These are phyloP conservation scores for Megalopta genalis DNA, from an alignment of 1,140 invertebrate species.

Conservation along the genomic window DNA sequence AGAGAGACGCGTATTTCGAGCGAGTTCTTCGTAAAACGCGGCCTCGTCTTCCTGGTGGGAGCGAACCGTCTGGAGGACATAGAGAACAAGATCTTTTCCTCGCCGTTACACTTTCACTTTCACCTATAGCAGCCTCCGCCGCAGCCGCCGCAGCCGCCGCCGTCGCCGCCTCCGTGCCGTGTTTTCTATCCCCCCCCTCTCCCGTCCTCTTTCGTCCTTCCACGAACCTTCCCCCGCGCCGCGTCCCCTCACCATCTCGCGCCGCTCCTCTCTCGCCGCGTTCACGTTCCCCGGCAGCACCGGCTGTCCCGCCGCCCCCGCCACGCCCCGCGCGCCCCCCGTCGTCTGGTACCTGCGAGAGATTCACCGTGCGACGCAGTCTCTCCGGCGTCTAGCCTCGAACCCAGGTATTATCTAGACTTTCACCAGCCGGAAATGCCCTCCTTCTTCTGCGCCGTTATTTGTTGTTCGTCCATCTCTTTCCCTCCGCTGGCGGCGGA, in stretches of 20 bases:
- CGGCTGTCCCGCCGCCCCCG: too few relatives aligned
- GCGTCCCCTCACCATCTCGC: too few relatives aligned
- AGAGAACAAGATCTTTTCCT: slow-evolving; percentile 58
- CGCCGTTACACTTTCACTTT: slow-evolving; percentile 67
- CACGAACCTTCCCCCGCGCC: neutral
- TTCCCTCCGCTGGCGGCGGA: neutral
- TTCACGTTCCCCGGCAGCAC: neutral
- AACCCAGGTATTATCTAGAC: slow-evolving; percentile 62
- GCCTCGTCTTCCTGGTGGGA: slow-evolving; percentile 44
- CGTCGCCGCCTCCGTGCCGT: too few relatives aligned
- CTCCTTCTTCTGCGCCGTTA: slow-evolving; percentile 56
- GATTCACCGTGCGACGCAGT: slow-evolving; percentile 65
- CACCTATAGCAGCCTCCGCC: slow-evolving; percentile 53
- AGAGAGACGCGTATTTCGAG: slow-evolving; percentile 8
- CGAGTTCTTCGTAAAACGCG: slow-evolving; percentile 35
- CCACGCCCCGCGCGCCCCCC: too few relatives aligned
- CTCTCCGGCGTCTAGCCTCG: slow-evolving; percentile 61
- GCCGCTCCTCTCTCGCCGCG: too few relatives aligned
- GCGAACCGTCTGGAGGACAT: slow-evolving; percentile 47
- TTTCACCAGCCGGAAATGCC: slow-evolving; percentile 62
- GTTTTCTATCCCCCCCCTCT: slow-evolving; percentile 45
- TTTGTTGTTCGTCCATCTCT: slow-evolving; percentile 51
- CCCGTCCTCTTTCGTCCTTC: too few relatives aligned
- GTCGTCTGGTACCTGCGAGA: slow-evolving; percentile 30
- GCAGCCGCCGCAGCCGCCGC: too few relatives aligned